These are phyloP conservation scores for Sitta carolinensis DNA, from an alignment of 2,797 vertebrate species.

Conservation along the genomic window DNA sequence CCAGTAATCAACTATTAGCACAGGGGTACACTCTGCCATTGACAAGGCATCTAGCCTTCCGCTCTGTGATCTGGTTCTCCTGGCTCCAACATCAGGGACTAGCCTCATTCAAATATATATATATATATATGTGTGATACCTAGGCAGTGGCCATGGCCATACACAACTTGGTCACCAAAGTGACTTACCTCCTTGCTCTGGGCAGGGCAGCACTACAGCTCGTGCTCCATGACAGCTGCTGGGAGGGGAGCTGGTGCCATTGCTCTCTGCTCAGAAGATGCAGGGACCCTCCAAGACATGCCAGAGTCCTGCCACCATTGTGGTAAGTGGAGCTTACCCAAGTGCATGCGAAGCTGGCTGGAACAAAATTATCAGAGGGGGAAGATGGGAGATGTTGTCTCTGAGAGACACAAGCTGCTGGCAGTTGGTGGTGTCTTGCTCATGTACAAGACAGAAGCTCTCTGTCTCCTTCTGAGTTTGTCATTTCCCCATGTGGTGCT, in stretches of 20 bases:
- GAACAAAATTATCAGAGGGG: background rate
- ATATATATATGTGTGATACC: accelerated
- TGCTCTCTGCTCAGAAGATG: background rate
- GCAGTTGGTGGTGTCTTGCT: background rate
- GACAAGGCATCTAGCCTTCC: background rate
- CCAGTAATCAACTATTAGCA: background rate
- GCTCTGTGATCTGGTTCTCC: background rate
- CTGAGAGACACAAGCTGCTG: background rate
- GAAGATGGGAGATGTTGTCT: background rate
- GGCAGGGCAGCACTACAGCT: background rate
- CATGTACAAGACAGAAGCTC: background rate
- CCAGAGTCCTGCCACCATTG: background rate
- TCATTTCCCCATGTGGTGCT: background rate
- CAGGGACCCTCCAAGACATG: background rate
- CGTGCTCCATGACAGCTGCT: accelerated
- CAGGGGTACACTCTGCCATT: background rate
- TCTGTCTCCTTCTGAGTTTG: background rate
- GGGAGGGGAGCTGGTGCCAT: background rate
- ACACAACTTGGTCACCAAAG: accelerated
- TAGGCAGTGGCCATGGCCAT: background rate
- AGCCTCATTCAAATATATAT: background rate
- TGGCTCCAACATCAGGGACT: background rate
- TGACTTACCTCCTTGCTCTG: background rate
- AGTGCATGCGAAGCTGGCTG: background rate
- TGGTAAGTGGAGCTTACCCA: background rate